A percentile compares a stretch with the other conserved stretches of the same genome.
These are phyloP conservation scores for Sporophila hypoxantha DNA, from an alignment of 2,113 vertebrate species.

Conservation along the genomic window DNA sequence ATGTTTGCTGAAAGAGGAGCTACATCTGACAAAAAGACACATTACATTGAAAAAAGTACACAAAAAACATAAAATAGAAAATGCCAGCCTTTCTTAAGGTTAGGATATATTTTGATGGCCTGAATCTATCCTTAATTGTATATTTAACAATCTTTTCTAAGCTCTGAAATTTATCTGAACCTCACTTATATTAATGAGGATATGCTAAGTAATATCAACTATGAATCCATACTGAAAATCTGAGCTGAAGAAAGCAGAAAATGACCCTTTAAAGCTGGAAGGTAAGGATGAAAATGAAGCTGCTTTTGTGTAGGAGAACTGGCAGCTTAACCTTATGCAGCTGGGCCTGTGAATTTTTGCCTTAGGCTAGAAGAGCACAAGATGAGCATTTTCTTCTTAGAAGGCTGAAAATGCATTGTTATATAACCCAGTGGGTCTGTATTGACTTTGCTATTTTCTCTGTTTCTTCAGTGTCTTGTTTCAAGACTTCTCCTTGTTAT, in stretches of 20 bases:
- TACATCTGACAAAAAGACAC: background rate
- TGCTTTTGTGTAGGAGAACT: background rate
- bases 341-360: background rate
- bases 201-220: background rate
- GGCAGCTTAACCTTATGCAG: background rate
- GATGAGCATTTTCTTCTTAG: background rate
- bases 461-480: background rate
- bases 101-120: background rate
- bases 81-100: background rate
- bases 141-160: background rate
- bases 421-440: background rate
- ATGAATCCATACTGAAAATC: background rate
- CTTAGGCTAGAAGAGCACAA: background rate
- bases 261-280: background rate
- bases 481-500: background rate
- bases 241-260: background rate
- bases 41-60: background rate
- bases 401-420: background rate
- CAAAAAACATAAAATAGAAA: background rate
- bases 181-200: background rate
- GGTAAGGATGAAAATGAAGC: background rate
- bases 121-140: background rate
- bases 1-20: background rate
- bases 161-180: background rate
- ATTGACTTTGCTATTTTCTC: background rate